Evolutionary conservation across 2,888 invertebrate genomes (phyloP), one percentile per base, ranked within the genome.

Genomic region (Belgica antarctica): DNA sequence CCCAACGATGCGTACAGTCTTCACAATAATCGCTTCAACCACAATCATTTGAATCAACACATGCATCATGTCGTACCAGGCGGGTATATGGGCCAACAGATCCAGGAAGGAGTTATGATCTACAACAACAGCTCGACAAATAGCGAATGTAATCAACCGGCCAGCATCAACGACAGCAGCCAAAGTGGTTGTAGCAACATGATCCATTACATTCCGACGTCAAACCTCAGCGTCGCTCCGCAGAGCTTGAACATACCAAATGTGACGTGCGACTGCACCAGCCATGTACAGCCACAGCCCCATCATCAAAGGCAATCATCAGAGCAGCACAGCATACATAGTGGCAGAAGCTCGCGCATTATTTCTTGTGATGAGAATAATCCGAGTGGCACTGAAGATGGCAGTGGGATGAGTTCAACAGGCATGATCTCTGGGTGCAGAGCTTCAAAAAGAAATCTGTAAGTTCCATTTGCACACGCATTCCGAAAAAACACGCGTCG

Each of bases 321-420:
- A 7, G 70, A 70, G 41, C 70, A 70, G 31, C 70, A 70, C 12
- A 70, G 70, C 31, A 19, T 70, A 17, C 73, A 72, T 46, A 73
- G 73, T 66, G 73, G 72, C 8, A 63, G 72, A 36, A 73, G 72
- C 57, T 73, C 73, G 7, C 63, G 73, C 47, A 46, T 73, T 25
- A 59, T 72, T 15, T 73, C 73, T 17, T 72, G 70, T 59, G 75
- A 75, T 62, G 75, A 75, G 70, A 73, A 73, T 71, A 73, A 73
- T 62, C 75, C 74, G 31, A 75, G 75, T 71, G 73, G 75, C 22
- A 74, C 75, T 0, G 75, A 75, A 70, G 74, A 75, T 69, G 74
- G 74, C 17, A 68, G 68, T 57, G 68, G 68, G 31, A 52, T 52
- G 47, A 66, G 66, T 31, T 31, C 22, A 46, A 31, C 57, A 15